Evolutionary conservation across 2,113 vertebrate genomes (phyloP).

Genomic region (Zosterops borbonicus): DNA sequence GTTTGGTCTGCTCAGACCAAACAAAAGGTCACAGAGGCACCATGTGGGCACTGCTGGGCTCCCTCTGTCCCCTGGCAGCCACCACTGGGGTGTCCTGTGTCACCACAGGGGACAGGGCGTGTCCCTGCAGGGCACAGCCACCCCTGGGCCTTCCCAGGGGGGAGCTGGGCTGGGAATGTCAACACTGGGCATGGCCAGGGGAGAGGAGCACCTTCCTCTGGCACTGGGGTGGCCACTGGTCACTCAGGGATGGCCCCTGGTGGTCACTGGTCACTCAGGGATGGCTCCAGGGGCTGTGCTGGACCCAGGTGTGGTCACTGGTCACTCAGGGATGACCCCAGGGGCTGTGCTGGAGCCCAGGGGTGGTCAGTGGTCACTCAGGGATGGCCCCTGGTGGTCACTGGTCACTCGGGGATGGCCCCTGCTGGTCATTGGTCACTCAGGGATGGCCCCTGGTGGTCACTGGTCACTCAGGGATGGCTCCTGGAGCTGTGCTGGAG

Average conservation of each 20-base stretch:
- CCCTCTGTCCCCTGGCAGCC: not conserved
- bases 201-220: too few relatives aligned
- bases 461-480: not conserved
- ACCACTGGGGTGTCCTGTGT: not conserved
- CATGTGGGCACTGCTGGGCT: fast-evolving
- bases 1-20: not conserved
- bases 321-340: too few relatives aligned
- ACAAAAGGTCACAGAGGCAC: not conserved
- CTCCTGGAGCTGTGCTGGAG: too few relatives aligned
- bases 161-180: not conserved
- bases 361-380: too few relatives aligned
- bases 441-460: not conserved
- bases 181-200: fast-evolving
- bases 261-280: not conserved
- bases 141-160: not conserved
- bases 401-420: too few relatives aligned
- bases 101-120: fast-evolving
- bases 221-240: not conserved
- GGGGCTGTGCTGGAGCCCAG: too few relatives aligned
- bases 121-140: not conserved
- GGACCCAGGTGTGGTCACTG: too few relatives aligned
- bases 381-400: too few relatives aligned
- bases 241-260: not conserved
- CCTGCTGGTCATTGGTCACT: not conserved
- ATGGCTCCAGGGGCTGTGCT: too few relatives aligned